A percentile compares a stretch with the other conserved stretches of the same genome.
phyloP scores from a whole-genome alignment of 37 sponge, comb jelly and placozoan genomes.

The Hormiphora californensis region DNA sequence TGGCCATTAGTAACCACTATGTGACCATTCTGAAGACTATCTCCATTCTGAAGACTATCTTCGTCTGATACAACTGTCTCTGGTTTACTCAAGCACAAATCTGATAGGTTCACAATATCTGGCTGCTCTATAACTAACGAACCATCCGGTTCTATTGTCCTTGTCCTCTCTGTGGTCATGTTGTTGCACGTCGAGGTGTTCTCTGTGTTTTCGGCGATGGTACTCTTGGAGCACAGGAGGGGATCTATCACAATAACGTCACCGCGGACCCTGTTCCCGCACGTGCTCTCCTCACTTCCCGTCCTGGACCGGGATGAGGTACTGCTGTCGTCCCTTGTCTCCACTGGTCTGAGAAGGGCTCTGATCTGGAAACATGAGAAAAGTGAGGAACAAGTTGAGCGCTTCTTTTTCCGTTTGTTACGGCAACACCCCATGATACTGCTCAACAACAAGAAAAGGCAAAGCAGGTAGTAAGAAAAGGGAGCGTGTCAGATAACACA shows the following conservation, averaged over 20 bases:
- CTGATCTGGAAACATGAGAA: conserved; percentile 48
- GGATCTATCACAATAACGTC: conserved; percentile 28
- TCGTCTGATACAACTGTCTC: too few species aligned
- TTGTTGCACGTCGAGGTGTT: too few species aligned
- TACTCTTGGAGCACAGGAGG: conserved; percentile 24
- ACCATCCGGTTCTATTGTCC: too few species aligned
- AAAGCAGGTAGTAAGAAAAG: neutral
- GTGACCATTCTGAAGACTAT: too few species aligned
- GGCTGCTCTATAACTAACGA: too few species aligned
- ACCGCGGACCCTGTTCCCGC: too few species aligned
- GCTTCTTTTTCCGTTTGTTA: neutral
- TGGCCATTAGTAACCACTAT: too few species aligned
- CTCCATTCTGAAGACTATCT: too few species aligned
- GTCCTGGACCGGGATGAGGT: conserved; percentile 34
- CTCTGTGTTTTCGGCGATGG: conserved; percentile 37
- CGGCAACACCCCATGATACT: neutral
- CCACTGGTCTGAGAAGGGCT: conserved; percentile 42
- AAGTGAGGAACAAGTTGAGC: neutral
- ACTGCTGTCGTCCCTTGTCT: neutral
- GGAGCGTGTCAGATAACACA: neutral
- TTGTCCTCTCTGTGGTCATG: too few species aligned
- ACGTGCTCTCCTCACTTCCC: conserved; percentile 19
- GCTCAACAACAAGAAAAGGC: neutral
- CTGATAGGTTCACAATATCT: too few species aligned
- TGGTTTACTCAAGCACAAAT: too few species aligned